Evolutionary conservation across 2,113 vertebrate genomes (phyloP), one percentile per base, ranked within the genome.

Genomic region (Macrotus californicus): DNA sequence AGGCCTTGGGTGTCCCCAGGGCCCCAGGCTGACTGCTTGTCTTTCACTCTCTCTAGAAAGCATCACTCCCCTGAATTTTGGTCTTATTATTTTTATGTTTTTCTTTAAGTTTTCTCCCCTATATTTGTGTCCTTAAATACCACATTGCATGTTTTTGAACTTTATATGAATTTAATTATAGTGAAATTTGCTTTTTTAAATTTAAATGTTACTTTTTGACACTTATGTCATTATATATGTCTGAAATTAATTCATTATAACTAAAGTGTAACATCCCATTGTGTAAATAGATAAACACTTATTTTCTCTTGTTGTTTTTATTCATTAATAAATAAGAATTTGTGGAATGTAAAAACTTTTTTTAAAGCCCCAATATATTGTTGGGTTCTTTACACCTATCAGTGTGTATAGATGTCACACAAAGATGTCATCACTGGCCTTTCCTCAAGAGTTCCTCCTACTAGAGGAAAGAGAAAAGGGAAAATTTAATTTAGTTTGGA

Each of bases 291-390:
- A 46, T 66, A n/a, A 87, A 64, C 6, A 86, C 48, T 67, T 70
- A 66, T 46, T 50, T 80, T 59, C 41, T 79, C 21, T 26, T 70
- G 39, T 31, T 80, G 5, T 31, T 82, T 85, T 77, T 72, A 72
- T 48, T 72, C 7, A 43, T 56, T 76, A 89, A 46, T 94, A 69
- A 70, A 94, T 14, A 34, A 43, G 29, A 77, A 73, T 81, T 91
- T 67, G 5, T 31, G 56, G 19, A 82, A 66, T 70, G 3, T 59
- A 90, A 87, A 36, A 61, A 70, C 0, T 14, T 4, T 7, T 87
- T 82, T 59, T 29, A 6, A 41, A 69, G 5, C 13, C 15, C 41
- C 10, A 64, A 11, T 46, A 2, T 56, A n/a, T 96, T 85, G 22
- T 18, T 69, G 6, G 15, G 6, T 59, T 91, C 52, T 88, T 93